phyloP scores from a whole-genome alignment of 2,888 invertebrate species.

The Cerastis leucographa region DNA sequence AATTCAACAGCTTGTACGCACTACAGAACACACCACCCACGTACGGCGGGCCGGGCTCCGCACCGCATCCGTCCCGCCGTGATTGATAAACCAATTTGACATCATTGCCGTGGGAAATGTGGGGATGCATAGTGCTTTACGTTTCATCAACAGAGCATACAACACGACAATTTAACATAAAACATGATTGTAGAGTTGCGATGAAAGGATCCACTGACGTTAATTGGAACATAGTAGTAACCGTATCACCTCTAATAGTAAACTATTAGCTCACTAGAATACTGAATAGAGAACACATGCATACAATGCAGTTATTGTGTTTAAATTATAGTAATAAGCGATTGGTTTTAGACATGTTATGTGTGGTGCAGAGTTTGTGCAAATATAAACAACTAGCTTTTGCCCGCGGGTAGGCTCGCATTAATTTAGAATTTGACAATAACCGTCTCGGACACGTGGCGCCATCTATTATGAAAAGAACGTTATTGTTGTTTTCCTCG shows the following conservation, averaged over 20 bases:
- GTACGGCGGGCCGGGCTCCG: constrained; percentile 75
- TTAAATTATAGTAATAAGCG: neutral
- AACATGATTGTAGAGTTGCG: constrained; percentile 43
- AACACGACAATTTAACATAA: constrained; percentile 50
- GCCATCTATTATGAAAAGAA: no score
- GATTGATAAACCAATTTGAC: constrained; percentile 88
- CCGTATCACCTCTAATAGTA: constrained; percentile 49
- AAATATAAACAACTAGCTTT: neutral
- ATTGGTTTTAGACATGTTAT: neutral
- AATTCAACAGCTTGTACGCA: constrained; percentile 78
- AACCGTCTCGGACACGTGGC: no score
- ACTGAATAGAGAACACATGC: constrained; percentile 30
- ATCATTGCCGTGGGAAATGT: constrained; percentile 88
- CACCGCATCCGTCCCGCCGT: constrained; percentile 85
- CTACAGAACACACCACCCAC: constrained; percentile 81
- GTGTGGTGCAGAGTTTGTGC: neutral
- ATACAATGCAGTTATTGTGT: constrained; percentile 35
- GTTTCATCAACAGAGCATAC: constrained; percentile 52
- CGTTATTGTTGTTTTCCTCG: no score
- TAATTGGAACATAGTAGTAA: constrained; percentile 46
- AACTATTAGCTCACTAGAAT: constrained; percentile 33
- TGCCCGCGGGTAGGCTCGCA: no score
- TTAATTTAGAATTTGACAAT: no score
- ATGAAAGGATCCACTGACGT: constrained; percentile 42
- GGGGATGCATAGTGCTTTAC: constrained; percentile 68